Conservation (phyloP, 2,797 vertebrate species). For the Anolis apletophallus region DNA sequence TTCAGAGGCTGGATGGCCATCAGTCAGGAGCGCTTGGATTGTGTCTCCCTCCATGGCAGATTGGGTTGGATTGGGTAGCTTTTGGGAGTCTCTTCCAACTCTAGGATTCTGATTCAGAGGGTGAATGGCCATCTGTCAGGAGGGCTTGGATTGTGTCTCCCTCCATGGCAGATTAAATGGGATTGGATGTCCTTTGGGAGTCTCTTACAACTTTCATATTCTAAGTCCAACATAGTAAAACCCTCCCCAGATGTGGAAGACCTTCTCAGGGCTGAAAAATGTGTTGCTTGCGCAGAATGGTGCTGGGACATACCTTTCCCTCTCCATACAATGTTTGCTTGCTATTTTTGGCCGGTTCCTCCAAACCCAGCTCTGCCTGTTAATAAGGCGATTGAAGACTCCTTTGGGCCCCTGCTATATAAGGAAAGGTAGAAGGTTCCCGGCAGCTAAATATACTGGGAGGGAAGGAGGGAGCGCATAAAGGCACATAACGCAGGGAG, state of each 20-base stretch:
- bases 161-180: too few species aligned
- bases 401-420: constrained; percentile 78
- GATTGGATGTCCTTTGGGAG: too few species aligned
- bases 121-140: too few species aligned
- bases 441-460: constrained; percentile 70
- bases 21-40: too few species aligned
- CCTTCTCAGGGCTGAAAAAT: neutral
- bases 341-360: constrained; percentile 76
- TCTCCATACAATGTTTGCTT: constrained; percentile 60
- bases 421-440: constrained; percentile 75
- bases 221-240: neutral
- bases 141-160: too few species aligned
- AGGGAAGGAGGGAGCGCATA: constrained; percentile 37
- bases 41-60: too few species aligned
- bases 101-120: too few species aligned
- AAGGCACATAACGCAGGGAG: constrained; percentile 42
- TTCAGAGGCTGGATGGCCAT: too few species aligned
- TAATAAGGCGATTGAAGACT: constrained; percentile 76
- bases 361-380: constrained; percentile 69
- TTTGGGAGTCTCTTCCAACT: too few species aligned
- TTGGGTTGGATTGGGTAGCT: too few species aligned
- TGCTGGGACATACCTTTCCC: constrained; percentile 24
- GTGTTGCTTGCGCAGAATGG: neutral
- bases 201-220: too few species aligned
- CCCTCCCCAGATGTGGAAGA: neutral